Percentiles rank a stretch among this genome's conserved stretches.
These are phyloP conservation scores for Lepas anatifera DNA, from an alignment of 2,888 invertebrate genomes.

Conservation along the genomic window DNA sequence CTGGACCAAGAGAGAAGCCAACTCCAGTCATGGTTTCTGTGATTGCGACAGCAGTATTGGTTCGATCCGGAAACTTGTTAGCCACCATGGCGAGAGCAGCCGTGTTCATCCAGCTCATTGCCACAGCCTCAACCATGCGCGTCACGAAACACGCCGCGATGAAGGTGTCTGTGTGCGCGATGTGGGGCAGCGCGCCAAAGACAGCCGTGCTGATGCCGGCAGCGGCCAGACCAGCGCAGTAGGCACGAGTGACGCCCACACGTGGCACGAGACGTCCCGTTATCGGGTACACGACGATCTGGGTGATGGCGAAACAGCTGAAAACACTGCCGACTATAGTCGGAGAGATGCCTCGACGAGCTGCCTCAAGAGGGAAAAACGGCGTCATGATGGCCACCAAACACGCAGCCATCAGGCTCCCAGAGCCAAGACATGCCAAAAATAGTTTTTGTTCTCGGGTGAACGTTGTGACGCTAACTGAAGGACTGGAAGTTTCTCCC, in stretches of 20 bases:
- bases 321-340: neutral
- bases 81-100: slow-evolving; percentile 67
- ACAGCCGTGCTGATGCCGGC: neutral
- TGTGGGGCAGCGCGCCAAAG: slow-evolving; percentile 49
- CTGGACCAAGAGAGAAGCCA: slow-evolving; percentile 69
- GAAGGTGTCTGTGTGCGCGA: slow-evolving; percentile 49
- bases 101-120: slow-evolving; percentile 62
- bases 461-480: too few species aligned
- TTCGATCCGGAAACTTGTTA: slow-evolving; percentile 58
- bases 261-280: neutral
- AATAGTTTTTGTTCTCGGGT: too few species aligned
- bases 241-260: neutral
- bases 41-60: slow-evolving; percentile 60
- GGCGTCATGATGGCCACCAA: neutral
- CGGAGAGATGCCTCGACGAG: neutral
- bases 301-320: too few species aligned
- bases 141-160: slow-evolving; percentile 55
- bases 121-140: slow-evolving; percentile 59
- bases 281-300: too few species aligned
- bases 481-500: too few species aligned
- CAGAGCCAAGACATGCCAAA: too few species aligned
- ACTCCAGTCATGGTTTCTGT: slow-evolving; percentile 65
- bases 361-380: neutral
- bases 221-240: neutral
- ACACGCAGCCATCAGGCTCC: neutral